Base-by-base conservation (phyloP, 2,113 vertebrate genomes). In the Halichoeres trimaculatus region DNA sequence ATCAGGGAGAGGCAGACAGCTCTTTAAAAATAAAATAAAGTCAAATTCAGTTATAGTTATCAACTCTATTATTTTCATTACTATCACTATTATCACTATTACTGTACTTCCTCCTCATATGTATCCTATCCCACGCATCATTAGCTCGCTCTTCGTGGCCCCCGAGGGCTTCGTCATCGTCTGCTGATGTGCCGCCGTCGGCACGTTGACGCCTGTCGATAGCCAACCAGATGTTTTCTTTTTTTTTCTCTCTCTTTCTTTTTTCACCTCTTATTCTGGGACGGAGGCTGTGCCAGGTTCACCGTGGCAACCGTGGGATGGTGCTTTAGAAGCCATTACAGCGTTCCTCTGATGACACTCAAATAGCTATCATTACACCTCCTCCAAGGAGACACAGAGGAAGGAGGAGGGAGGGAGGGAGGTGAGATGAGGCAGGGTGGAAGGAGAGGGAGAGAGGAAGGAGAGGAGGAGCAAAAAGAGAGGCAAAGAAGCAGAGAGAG, bases 291-390 rank as follows among this genome's bases (percentile, higher is more conserved):
- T 92, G 90, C 93, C 91, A 91, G 91, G 91, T 93, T 94, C 91
- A 90, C 91, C 87, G 90, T 93, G 92, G 92, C 93, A 94, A 91
- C 91, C 85, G 70, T 90, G 78, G 89, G 92, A 93, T 90, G 92
- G 91, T 93, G 90, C 93, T 94, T 94, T 90, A 93, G 92, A 94
- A 92, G 90, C 93, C 93, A 94, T 94, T 94, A 95, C 86, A 81
- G 87, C 84, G 85, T 90, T 91, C 91, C 89, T 92, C 92, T 94
- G 93, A 94, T 94, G 93, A 93, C 91, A 93, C 93, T 94, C 93
- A 94, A 94, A 94, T 94, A 94, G 94, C 94, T 94, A 94, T 94
- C 94, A 94, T 95, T 95, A 95, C 93, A 92, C 91, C 81, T 93
- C 91, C 91, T 92, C 93, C 88, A 88, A 90, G 90, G 91, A 87